Evolutionary conservation across 1,140 invertebrate species (phyloP).

Genomic region (Pentalonia nigronervosa): DNA sequence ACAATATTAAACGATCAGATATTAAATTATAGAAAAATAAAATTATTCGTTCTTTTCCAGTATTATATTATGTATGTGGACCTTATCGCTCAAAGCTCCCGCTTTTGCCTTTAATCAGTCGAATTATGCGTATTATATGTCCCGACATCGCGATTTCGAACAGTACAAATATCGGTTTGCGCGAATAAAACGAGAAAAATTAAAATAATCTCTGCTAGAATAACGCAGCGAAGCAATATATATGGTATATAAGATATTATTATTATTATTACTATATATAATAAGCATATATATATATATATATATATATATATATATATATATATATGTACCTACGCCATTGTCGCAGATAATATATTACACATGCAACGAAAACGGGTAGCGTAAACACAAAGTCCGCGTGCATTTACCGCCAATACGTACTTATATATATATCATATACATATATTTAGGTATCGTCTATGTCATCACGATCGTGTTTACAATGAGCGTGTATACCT

Average conservation of each 20-base stretch:
- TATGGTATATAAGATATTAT: not conserved
- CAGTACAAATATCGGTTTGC: not conserved
- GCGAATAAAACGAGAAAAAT: not conserved
- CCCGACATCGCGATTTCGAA: not conserved
- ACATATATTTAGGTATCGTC: not conserved
- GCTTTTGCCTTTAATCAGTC: not conserved
- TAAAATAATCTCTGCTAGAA: not conserved
- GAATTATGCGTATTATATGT: not conserved
- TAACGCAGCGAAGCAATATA: not conserved
- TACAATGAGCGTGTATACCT: not conserved
- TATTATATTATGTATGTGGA: not conserved
- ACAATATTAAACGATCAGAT: not conserved
- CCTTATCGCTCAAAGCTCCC: not conserved
- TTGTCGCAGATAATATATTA: slow-evolving; percentile 17
- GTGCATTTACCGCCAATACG: not conserved
- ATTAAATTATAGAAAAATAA: not conserved
- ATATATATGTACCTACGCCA: not conserved
- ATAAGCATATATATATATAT: not conserved
- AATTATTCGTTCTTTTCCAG: not conserved
- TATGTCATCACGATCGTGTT: slow-evolving; percentile 24
- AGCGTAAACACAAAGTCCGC: slow-evolving; percentile 2
- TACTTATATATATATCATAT: not conserved
- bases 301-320: not conserved
- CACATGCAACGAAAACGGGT: not conserved
- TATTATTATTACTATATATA: not conserved